A percentile compares a stretch with the other conserved stretches of the same genome.
These are phyloP conservation scores for Xiphophorus couchianus DNA, from an alignment of 2,113 vertebrate species.

Conservation along the genomic window DNA sequence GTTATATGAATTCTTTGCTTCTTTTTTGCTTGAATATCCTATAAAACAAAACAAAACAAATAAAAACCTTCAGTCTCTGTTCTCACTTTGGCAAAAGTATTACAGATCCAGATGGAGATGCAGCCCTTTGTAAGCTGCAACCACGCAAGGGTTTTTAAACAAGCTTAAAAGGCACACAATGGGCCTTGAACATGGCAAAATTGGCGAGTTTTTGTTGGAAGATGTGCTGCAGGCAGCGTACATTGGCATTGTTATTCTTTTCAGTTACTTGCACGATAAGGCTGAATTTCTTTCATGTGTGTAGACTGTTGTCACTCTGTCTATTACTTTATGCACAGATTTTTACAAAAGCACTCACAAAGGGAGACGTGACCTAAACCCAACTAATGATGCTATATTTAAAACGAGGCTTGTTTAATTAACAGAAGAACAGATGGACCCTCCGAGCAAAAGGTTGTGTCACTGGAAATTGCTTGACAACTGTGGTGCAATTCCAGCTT, in stretches of 20 bases:
- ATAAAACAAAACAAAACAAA: not conserved
- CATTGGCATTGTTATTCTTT: not conserved
- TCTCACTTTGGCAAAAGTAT: not conserved
- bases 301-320: not conserved
- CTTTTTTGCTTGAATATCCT: not conserved
- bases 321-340: not conserved
- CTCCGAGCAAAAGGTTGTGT: not conserved
- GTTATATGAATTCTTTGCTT: not conserved
- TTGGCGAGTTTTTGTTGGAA: not conserved
- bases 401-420: not conserved
- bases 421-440: not conserved
- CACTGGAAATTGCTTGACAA: not conserved
- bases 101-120: slow-evolving; percentile 5
- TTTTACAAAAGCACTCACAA: slow-evolving; percentile 14
- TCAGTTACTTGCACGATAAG: not conserved
- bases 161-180: slow-evolving; percentile 6
- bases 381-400: not conserved
- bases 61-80: not conserved
- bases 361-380: not conserved
- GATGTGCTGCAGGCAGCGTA: not conserved
- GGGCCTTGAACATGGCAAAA: not conserved
- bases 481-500: not conserved
- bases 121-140: slow-evolving; percentile 19
- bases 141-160: slow-evolving; percentile 2
- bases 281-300: not conserved